Evolutionary conservation across 2,797 vertebrate species (phyloP).

Genomic region (Amniataba percoides): DNA sequence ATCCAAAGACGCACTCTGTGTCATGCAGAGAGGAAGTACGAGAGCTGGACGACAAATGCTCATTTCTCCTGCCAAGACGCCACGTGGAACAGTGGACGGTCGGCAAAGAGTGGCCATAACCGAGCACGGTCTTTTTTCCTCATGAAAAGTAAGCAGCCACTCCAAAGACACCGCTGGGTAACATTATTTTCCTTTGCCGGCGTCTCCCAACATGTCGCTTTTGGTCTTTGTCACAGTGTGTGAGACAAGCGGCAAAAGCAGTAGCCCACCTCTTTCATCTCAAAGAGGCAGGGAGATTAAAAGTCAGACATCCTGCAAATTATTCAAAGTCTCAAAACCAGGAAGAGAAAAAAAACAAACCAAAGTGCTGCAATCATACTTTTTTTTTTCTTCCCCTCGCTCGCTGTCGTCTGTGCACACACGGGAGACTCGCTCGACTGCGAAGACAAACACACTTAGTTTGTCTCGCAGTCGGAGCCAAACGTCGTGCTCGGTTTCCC

Average conservation of each 20-base stretch:
- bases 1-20: constrained; percentile 50
- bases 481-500: constrained; percentile 62
- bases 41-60: constrained; percentile 36
- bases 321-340: constrained; percentile 52
- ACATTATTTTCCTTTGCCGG: constrained; percentile 30
- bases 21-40: constrained; percentile 53
- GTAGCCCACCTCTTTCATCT: constrained; percentile 52
- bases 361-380: constrained; percentile 49
- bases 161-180: constrained; percentile 17
- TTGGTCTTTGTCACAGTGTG: constrained; percentile 49
- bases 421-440: constrained; percentile 59
- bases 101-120: constrained; percentile 14
- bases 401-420: constrained; percentile 43
- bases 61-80: constrained; percentile 37
- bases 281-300: constrained; percentile 55
- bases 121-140: constrained; percentile 7
- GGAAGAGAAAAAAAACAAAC: constrained; percentile 19
- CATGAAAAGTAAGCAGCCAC: constrained; percentile 25
- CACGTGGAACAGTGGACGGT: constrained; percentile 13
- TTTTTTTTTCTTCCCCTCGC: constrained; percentile 34
- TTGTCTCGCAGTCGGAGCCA: constrained; percentile 65
- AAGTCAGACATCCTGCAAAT: constrained; percentile 62
- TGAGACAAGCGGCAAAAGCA: constrained; percentile 23
- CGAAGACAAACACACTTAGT: constrained; percentile 70
- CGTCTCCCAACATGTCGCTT: constrained; percentile 44